These are phyloP conservation scores for Torymus tubicola DNA, from an alignment of 2,888 invertebrate genomes.

Conservation along the genomic window DNA sequence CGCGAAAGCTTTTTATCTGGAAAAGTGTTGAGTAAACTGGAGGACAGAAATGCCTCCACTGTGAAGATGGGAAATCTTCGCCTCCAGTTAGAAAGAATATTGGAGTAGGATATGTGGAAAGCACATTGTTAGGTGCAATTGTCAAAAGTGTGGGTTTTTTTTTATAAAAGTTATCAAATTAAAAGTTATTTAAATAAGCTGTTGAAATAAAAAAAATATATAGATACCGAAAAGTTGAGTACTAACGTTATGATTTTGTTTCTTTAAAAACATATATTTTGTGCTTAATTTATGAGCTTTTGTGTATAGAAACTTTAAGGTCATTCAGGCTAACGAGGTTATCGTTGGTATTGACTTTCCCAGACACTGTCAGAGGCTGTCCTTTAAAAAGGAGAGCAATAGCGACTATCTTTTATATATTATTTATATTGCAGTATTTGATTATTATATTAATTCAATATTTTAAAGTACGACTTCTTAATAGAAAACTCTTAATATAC, in stretches of 20 bases:
- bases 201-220: too few species aligned
- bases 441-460: not conserved
- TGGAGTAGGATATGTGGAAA: too few species aligned
- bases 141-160: too few species aligned
- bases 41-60: not conserved
- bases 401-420: not conserved
- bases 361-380: not conserved
- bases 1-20: conserved; percentile 10
- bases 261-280: too few species aligned
- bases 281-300: too few species aligned
- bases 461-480: not conserved
- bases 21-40: not conserved
- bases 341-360: conserved; percentile 33
- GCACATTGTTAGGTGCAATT: too few species aligned
- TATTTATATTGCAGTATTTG: not conserved
- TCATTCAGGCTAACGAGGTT: conserved; percentile 26
- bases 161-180: too few species aligned
- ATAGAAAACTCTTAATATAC: too few species aligned
- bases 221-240: too few species aligned
- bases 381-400: not conserved
- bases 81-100: not conserved
- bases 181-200: too few species aligned
- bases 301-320: conserved; percentile 17
- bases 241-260: too few species aligned
- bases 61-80: not conserved